Percentiles rank a stretch among this genome's conserved stretches.
phyloP scores from a whole-genome alignment of 2,888 invertebrate genomes.

The Dolichopus griseipennis region DNA sequence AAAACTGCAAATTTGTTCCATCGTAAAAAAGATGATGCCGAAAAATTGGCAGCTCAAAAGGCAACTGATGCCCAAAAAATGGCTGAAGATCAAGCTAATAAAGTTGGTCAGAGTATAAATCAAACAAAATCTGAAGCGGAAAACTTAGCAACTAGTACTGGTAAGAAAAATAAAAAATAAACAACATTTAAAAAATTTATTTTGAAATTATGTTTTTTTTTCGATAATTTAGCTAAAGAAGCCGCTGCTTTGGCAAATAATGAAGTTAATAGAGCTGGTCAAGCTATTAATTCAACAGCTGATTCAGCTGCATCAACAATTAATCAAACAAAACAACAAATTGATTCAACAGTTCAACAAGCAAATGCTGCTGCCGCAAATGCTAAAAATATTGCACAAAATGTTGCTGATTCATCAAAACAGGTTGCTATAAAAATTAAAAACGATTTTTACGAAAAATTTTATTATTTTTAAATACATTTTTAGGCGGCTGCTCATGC shows the following conservation, averaged over 20 bases:
- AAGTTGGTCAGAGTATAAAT: conserved; percentile 52
- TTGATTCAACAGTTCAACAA: conserved; percentile 34
- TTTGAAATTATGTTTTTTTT: not conserved
- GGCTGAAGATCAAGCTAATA: conserved; percentile 55
- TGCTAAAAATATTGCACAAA: conserved; percentile 38
- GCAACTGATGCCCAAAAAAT: conserved; percentile 52
- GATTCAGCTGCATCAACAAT: conserved; percentile 33
- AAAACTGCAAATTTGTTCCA: conserved; percentile 63
- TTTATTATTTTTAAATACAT: not conserved
- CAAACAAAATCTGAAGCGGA: conserved; percentile 50
- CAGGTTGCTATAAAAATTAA: conserved; percentile 22
- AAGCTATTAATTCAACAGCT: conserved; percentile 38
- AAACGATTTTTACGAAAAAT: no score
- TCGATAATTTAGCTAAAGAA: conserved; percentile 35
- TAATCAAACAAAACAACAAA: conserved; percentile 33
- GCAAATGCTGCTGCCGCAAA: conserved; percentile 33
- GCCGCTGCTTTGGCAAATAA: conserved; percentile 39
- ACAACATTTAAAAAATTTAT: not conserved
- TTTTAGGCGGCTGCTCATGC: conserved; percentile 37
- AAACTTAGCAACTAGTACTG: conserved; percentile 46
- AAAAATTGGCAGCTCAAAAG: conserved; percentile 55
- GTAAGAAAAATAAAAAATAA: no score
- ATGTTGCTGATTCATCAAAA: conserved; percentile 37
- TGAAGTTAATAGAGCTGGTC: conserved; percentile 38
- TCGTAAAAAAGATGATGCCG: conserved; percentile 62